phyloP scores from a whole-genome alignment of 2,113 vertebrate species.

The Bucco capensis region DNA sequence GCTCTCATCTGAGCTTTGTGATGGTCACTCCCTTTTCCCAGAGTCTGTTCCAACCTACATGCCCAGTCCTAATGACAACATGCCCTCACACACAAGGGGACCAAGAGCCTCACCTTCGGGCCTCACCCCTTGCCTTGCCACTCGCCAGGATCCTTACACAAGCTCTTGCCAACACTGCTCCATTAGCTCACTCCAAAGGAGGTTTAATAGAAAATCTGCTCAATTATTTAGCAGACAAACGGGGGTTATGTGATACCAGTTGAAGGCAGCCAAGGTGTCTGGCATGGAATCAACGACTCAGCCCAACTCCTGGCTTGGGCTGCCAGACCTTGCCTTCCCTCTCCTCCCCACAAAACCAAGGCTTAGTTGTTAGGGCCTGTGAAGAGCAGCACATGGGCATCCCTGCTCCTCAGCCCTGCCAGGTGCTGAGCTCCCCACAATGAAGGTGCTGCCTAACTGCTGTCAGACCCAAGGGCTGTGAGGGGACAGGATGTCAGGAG shows the following conservation, averaged over 20 bases:
- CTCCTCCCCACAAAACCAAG: not conserved
- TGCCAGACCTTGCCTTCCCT: not conserved
- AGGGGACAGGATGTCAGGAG: accelerated
- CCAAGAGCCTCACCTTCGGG: not conserved
- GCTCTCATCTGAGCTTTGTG: not conserved
- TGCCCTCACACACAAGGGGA: not conserved
- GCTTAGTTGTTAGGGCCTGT: not conserved
- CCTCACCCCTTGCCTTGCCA: not conserved
- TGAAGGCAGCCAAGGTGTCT: not conserved
- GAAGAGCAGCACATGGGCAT: not conserved
- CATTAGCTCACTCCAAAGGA: slow-evolving; percentile 26
- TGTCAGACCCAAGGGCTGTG: not conserved
- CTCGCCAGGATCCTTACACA: not conserved
- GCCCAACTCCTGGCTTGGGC: not conserved
- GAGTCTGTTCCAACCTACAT: not conserved
- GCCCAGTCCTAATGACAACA: not conserved
- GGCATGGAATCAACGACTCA: accelerated
- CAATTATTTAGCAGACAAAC: slow-evolving; percentile 45
- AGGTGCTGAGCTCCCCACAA: not conserved
- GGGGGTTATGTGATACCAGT: not conserved
- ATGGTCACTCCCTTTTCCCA: not conserved
- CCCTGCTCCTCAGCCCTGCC: not conserved
- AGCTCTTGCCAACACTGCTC: not conserved
- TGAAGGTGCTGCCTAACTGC: not conserved
- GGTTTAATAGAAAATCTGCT: slow-evolving; percentile 40